These are phyloP conservation scores for Oxyruncus cristatus DNA, from an alignment of 2,113 vertebrate genomes.

Conservation along the genomic window DNA sequence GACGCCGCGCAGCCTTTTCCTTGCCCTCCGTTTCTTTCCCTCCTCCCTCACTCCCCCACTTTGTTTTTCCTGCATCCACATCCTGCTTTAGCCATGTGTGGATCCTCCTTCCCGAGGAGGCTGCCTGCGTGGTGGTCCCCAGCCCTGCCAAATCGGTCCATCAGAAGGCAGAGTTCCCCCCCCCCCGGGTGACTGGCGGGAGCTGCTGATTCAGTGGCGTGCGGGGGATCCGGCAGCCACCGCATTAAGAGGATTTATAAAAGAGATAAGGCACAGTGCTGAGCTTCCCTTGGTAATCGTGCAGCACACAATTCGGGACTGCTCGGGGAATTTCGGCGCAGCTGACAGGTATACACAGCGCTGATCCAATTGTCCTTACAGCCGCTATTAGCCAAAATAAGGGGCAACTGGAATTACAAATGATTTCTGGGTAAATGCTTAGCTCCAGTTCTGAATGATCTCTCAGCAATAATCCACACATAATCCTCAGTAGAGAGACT, in stretches of 20 bases:
- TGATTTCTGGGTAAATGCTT: conserved; percentile 33
- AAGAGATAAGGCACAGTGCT: neutral
- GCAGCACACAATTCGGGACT: neutral
- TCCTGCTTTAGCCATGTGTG: neutral
- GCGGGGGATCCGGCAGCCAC: neutral
- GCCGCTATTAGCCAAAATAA: conserved; percentile 36
- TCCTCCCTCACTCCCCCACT: rapidly evolving
- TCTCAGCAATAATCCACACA: conserved; percentile 40
- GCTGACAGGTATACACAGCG: conserved; percentile 38
- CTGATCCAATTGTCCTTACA: conserved; percentile 49
- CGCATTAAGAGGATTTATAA: neutral
- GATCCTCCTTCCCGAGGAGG: neutral
- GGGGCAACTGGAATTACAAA: conserved; percentile 40
- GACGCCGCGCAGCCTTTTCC: neutral
- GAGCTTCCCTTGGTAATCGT: neutral
- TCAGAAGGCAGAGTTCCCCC: neutral
- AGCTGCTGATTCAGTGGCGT: neutral
- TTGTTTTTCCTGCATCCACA: neutral
- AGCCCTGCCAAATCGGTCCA: neutral
- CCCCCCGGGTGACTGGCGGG: neutral
- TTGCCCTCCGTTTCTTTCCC: rapidly evolving
- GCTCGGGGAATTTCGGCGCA: neutral
- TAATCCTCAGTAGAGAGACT: conserved; percentile 13
- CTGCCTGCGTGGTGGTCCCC: neutral
- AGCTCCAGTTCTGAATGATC: neutral